A percentile compares a stretch with the other conserved stretches of the same genome.
These are phyloP conservation scores for Burhinus oedicnemus DNA, from an alignment of 2,113 vertebrate genomes.

Conservation along the genomic window DNA sequence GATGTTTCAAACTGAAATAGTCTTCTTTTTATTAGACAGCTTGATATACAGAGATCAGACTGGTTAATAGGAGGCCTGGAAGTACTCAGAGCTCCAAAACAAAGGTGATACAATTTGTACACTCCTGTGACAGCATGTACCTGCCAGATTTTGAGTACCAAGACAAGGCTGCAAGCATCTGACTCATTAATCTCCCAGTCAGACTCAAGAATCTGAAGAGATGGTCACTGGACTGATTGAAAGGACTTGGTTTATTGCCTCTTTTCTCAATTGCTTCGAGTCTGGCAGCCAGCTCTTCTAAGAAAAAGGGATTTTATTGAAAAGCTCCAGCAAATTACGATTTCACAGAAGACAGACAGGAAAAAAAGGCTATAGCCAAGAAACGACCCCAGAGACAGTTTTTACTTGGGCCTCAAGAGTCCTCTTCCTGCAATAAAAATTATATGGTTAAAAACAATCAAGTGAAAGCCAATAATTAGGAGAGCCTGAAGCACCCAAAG, in stretches of 20 bases:
- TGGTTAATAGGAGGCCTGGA: neutral
- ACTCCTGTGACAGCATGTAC: neutral
- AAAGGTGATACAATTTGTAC: neutral
- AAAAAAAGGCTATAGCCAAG: neutral
- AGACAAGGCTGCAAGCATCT: neutral
- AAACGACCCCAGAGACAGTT: neutral
- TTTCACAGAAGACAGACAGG: slow-evolving; percentile 25
- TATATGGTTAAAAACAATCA: neutral
- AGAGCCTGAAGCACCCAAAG: neutral
- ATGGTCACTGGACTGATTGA: slow-evolving; percentile 24
- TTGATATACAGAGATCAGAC: neutral
- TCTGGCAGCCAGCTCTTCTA: slow-evolving; percentile 44
- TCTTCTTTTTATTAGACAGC: neutral
- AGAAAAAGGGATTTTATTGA: slow-evolving; percentile 50
- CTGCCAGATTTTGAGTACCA: slow-evolving; percentile 2
- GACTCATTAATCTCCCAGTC: slow-evolving; percentile 5
- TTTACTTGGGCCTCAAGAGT: neutral
- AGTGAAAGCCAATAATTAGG: neutral
- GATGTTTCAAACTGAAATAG: neutral
- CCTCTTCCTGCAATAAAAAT: slow-evolving; percentile 28
- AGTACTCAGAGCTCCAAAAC: neutral
- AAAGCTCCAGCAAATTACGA: slow-evolving; percentile 42
- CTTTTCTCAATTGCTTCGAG: slow-evolving; percentile 13
- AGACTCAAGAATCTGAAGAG: neutral
- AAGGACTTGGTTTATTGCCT: slow-evolving; percentile 14